Base-by-base conservation (phyloP, 2,113 vertebrate genomes). In the Promerops cafer region DNA sequence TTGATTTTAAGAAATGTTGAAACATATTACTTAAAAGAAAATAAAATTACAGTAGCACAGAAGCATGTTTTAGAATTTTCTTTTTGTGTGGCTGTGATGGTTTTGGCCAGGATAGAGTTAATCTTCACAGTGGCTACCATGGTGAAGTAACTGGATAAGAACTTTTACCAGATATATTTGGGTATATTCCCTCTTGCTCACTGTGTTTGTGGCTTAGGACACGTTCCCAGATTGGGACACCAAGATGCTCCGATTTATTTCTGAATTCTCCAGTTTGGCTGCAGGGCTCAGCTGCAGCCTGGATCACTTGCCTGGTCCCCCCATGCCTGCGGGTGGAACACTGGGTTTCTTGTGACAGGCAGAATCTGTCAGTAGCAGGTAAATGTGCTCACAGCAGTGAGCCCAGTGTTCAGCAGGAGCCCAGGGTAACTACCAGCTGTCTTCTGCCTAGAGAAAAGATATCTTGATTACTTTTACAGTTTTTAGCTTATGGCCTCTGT, bases 181-280 rank as follows among this genome's bases (percentile, higher is more conserved):
- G 7, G 19, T 61, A 11, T 69, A 28, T 53, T 61, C 28, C 15
- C 18, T 37, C 54, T 87, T 10, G 2, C 10, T 44, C 39, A 16
- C 19, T 22, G 13, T 24, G 19, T 24, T 39, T 87, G 12, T 0
- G 0, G 15, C 3, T 61, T 15, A 69, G 54, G 16, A 53, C 19
- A 2, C 0, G 0, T 61, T 78, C 64, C 39, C 54, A 39, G n/a
- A 61, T 11, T 69, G 64, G n/a, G 28, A 53, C 33, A 53, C 40
- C 20, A 8, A 28, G 12, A 21, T 45, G 14, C 9, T 63, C 44
- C 69, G 39, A 65, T 77, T 61, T 3, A 27, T 49, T 89, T 90
- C 39, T 70, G 28, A 72, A 49, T 83, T 76, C 21, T 65, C 33
- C 15, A 8, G 6, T 42, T 72, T 72, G n/a, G 54, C 78, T 78